Evolutionary conservation across 1,140 invertebrate genomes (phyloP).

Genomic region (Cydia splendana): DNA sequence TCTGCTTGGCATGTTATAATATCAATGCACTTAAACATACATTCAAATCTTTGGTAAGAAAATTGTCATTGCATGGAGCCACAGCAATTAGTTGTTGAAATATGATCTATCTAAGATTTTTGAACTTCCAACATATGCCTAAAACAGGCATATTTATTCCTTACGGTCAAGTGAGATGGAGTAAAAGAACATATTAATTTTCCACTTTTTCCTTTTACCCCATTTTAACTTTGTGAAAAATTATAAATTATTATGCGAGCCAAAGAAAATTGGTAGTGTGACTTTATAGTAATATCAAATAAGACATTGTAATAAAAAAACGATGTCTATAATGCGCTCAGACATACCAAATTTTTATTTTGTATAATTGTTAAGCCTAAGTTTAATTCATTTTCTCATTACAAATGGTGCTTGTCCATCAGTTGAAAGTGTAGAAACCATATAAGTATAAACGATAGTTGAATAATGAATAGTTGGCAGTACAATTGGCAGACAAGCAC

Average conservation of each 20-base stretch:
- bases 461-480: background rate
- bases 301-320: conserved; percentile 9
- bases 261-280: conserved; percentile 12
- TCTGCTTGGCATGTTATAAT: background rate
- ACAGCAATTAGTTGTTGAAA: background rate
- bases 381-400: conserved; percentile 4
- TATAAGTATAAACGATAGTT: background rate
- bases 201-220: background rate
- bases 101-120: conserved; percentile 10
- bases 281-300: background rate
- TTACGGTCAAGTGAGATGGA: background rate
- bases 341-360: conserved; percentile 14
- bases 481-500: background rate
- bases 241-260: background rate
- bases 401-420: conserved; percentile 1
- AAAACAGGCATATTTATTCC: background rate
- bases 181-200: background rate
- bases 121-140: background rate
- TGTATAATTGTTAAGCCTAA: conserved; percentile 31
- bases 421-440: background rate
- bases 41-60: background rate
- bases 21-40: background rate
- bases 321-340: background rate
- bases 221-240: background rate
- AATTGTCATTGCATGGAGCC: background rate